phyloP scores from a whole-genome alignment of 2,113 vertebrate species.

The Pheucticus melanocephalus region DNA sequence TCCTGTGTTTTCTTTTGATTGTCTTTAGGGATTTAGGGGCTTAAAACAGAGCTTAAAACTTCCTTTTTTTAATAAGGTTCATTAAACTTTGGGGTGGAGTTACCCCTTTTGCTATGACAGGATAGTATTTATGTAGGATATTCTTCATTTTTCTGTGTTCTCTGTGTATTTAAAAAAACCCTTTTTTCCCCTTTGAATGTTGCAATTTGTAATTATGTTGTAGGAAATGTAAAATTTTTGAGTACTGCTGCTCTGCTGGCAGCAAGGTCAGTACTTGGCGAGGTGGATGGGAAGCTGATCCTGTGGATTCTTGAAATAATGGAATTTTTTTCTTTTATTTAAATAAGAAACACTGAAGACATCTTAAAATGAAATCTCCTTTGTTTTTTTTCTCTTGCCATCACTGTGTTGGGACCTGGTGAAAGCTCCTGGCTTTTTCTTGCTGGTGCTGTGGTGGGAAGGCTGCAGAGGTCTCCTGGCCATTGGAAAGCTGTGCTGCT shows the following conservation, averaged over 20 bases:
- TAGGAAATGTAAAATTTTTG: not conserved
- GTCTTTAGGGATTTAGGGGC: slow-evolving; percentile 28
- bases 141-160: not conserved
- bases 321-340: not conserved
- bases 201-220: not conserved
- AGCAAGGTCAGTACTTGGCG: not conserved
- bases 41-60: not conserved
- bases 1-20: slow-evolving; percentile 45
- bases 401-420: not conserved
- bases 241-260: not conserved
- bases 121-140: not conserved
- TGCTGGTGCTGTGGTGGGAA: not conserved
- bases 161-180: not conserved
- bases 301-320: not conserved
- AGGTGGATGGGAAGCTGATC: not conserved
- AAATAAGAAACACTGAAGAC: not conserved
- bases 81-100: not conserved
- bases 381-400: not conserved
- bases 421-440: not conserved
- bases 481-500: not conserved
- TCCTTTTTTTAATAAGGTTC: not conserved
- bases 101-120: not conserved
- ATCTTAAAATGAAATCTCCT: not conserved
- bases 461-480: not conserved
- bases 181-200: not conserved